Base-by-base conservation (phyloP, 2,113 vertebrate species). In the Ornithorhynchus anatinus region DNA sequence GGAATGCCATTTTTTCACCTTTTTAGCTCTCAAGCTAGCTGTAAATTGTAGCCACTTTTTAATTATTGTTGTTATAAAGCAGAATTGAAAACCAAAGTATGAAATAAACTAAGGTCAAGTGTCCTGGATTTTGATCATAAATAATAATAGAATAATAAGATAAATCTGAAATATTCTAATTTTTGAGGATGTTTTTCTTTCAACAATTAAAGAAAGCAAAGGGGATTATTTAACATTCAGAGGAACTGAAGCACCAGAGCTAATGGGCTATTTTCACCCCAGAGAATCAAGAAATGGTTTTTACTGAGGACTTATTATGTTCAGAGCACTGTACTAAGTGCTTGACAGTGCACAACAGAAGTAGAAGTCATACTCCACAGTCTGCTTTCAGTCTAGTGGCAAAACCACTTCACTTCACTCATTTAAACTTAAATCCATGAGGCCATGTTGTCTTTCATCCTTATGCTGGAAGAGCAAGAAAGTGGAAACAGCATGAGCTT, bases 81-180 rank as follows among this genome's bases (percentile, higher is more conserved):
- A 69, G 72, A 76, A 9, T 20, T 45, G 51, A 42, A 73, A 33
- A 66, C 53, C 59, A n/a, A 59, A 25, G 77, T n/a, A n/a, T n/a
- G n/a, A n/a, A n/a, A n/a, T n/a, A 40, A 73, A 42, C 29, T 68
- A 45, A 66, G n/a, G 54, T 42, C 45, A 80, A 53, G 7, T 10
- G 10, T 35, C 17, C 71, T 37, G 23, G 6, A 69, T 82, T 63
- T 12, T 48, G 39, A 38, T 54, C 37, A 42, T 56, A 79, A 70
- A 47, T 22, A 59, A 25, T n/a, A n/a, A 69, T 50, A 22, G 12
- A 56, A 68, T 32, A 54, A n/a, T 7, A 63, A 79, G 51, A 27
- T 17, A 16, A 53, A 15, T 71, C 25, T 12, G 29, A 60, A 81
- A 43, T 25, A 14, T 67, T 71, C 53, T 32, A 47, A 1, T 16